Percentiles rank a stretch among this genome's conserved stretches.
Evolutionary conservation across 2,113 vertebrate genomes (phyloP).

Genomic region (Nothoprocta pentlandii): DNA sequence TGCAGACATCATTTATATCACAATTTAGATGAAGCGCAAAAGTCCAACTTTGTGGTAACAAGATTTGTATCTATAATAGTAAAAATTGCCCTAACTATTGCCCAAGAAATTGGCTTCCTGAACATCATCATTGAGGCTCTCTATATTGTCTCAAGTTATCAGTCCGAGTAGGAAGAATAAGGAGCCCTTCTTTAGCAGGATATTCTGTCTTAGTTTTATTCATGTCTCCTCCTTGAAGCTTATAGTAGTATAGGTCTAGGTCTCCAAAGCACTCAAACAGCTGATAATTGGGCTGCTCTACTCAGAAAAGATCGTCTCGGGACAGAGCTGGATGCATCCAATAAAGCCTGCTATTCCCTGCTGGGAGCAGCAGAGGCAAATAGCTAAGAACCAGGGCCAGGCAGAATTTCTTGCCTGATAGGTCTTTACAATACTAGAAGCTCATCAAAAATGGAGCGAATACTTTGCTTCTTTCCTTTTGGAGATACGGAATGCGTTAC

Average conservation of each 20-base stretch:
- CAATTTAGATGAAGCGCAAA: neutral
- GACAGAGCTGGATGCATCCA: neutral
- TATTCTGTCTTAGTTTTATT: neutral
- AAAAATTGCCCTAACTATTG: neutral
- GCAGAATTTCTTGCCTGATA: slow-evolving; percentile 10
- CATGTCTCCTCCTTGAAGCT: neutral
- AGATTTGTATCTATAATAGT: neutral
- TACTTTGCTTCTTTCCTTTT: neutral
- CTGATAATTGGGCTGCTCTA: neutral
- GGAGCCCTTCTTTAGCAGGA: neutral
- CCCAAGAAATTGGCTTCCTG: neutral
- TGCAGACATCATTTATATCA: neutral
- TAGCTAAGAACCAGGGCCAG: neutral
- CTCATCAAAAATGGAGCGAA: neutral
- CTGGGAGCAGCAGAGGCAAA: neutral
- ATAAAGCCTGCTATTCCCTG: neutral
- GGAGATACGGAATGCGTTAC: neutral
- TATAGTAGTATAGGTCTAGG: neutral
- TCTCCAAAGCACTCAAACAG: neutral
- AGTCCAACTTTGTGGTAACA: neutral
- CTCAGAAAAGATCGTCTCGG: neutral
- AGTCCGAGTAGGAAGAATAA: neutral
- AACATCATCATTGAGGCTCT: neutral
- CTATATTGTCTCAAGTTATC: neutral
- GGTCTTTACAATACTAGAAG: neutral